Evolutionary conservation across 2,888 invertebrate genomes (phyloP), one percentile per base, ranked within the genome.

Genomic region (Drosophila niveifrons): DNA sequence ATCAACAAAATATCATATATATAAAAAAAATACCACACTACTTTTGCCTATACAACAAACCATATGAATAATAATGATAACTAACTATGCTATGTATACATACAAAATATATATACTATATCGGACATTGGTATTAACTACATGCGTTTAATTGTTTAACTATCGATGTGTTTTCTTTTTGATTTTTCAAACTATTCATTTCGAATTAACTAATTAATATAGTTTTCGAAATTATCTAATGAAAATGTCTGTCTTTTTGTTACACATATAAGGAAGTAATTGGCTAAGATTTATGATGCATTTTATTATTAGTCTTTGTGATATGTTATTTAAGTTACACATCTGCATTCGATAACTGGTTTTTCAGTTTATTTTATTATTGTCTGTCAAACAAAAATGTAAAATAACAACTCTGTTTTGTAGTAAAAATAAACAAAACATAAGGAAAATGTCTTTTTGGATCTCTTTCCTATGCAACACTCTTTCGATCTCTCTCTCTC

Each of bases 361-460:
- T 47, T 72, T 63, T 29, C n/a, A n/a, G n/a, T n/a, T 13, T 9
- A 52, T 64, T 52, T 58, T 10, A 50, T 15, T 34, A 13, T 53
- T 17, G 67, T 72, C 82, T 52, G 65, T 57, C 44, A 13, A 55
- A 56, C 66, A 75, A 55, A 79, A 80, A 75, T 88, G 83, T 80
- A 80, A 83, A 62, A 88, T 80, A 77, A 65, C 48, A 43, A 58
- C 53, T 53, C 70, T 59, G 74, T 82, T 82, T 82, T 75, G 67
- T 82, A 79, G 80, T 36, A 18, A 75, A 78, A 78, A 71, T 56
- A 55, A 73, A 44, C 65, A 73, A 77, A 83, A 82, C 75, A 80
- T 67, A 50, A 68, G 51, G 47, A 90, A 91, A 91, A 91, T 91
- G 92, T 91, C 92, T 91, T 90, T 82, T 92, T 92, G 92, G 92